These are phyloP conservation scores for Synodontis membranacea DNA, from an alignment of 2,113 vertebrate species.

Conservation along the genomic window DNA sequence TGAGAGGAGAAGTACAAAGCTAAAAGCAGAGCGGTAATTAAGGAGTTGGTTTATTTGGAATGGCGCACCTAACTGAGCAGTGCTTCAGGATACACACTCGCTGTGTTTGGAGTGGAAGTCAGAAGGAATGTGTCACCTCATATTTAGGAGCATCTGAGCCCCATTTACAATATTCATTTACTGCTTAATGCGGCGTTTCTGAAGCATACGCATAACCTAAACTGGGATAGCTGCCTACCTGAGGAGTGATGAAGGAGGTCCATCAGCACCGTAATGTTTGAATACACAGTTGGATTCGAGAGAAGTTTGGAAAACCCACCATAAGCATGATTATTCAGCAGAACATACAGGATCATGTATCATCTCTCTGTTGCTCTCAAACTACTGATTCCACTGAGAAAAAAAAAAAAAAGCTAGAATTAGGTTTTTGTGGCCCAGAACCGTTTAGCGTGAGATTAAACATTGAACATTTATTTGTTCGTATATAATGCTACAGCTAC, in stretches of 20 bases:
- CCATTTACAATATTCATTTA: conserved; percentile 32
- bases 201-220: background rate
- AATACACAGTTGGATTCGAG: conserved; percentile 18
- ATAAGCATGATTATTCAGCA: conserved; percentile 25
- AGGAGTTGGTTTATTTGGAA: conserved; percentile 40
- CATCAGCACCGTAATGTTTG: conserved; percentile 2
- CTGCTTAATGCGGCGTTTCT: background rate
- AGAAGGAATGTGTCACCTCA: conserved; percentile 46
- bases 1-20: background rate
- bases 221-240: conserved; percentile 18
- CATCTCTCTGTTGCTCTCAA: background rate
- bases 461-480: no score
- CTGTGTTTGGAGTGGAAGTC: conserved; percentile 39
- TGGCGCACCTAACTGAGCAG: conserved; percentile 42
- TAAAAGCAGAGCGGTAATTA: conserved; percentile 32
- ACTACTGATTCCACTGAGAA: conserved; percentile 12
- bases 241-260: conserved; percentile 17
- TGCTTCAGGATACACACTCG: conserved; percentile 21
- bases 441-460: conserved; percentile 4
- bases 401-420: background rate
- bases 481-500: background rate
- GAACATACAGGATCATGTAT: background rate
- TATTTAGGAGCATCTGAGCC: conserved; percentile 52
- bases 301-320: conserved; percentile 4
- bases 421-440: background rate